Base-by-base conservation (phyloP, 1,140 invertebrate species). In the Steinernema khuongi region DNA sequence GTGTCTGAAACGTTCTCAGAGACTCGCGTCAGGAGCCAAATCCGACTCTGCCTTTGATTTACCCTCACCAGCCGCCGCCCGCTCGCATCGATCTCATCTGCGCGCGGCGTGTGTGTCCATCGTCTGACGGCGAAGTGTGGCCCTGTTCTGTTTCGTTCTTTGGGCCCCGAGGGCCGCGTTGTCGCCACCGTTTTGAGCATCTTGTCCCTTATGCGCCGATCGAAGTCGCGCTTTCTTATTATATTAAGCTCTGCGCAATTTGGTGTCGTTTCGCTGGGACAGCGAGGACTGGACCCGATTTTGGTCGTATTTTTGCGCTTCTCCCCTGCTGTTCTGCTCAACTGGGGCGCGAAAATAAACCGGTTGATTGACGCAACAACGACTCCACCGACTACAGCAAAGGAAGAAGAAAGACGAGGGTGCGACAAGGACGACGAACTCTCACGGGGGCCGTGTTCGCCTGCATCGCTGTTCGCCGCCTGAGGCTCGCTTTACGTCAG, bases 291-390 rank as follows among this genome's bases (percentile, higher is more conserved):
- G n/a, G n/a, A n/a, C 36, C 7, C n/a, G 36, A 11, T 41, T 7
- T 41, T 41, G 36, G 36, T n/a, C 36, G 36, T 7, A 41, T 7
- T 41, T 41, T 41, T n/a, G 36, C 36, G 36, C n/a, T n/a, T n/a
- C n/a, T n/a, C n/a, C n/a, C n/a, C n/a, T n/a, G n/a, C n/a, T n/a
- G n/a, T n/a, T n/a, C n/a, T n/a, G n/a, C n/a, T n/a, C n/a, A n/a
- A n/a, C n/a, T n/a, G n/a, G n/a, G n/a, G n/a, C n/a, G n/a, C n/a
- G n/a, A n/a, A n/a, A n/a, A 4, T 60, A 22, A 60, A 60, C 50
- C 50, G 50, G 50, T 60, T 60, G 50, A 60, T 60, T 60, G 50
- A 60, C 50, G 50, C 50, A 60, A 60, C 22, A 22, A 17, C 14
- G 14, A n/a, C 36, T 41, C 36, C 50, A 22, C 11, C 14, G 19